Evolutionary conservation across 2,888 invertebrate genomes (phyloP), one percentile per base, ranked within the genome.

Genomic region (Leptodirus hochenwartii): DNA sequence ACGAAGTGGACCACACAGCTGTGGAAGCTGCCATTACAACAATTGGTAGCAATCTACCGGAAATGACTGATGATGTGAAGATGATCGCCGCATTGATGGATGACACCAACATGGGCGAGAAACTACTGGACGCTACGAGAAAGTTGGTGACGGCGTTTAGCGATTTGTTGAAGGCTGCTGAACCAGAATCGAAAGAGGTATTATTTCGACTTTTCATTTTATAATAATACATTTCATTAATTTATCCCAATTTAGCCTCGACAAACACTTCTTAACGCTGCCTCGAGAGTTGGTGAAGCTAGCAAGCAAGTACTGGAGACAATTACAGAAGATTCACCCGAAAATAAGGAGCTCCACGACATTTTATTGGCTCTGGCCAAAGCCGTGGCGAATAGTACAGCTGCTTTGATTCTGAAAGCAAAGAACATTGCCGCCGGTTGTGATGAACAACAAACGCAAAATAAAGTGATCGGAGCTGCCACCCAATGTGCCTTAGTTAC

Each of bases 21-120:
- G 90, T 98, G 1, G 93, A 95, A 1, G 88, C 91, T 0, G 96
- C 96, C 15, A 91, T 98, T 37, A 87, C 88, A 6, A 93, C 95
- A 29, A 98, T 98, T 45, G 88, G 95, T 17, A 84, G 78, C 45
- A 95, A 95, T 50, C 64, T 98, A 41, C 93, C 93, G 0, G 91
- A 95, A 57, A 88, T 98, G 66, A 88, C 93, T 2, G 77, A 78
- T 47, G 95, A 69, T 24, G 87, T 91, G n/a, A 70, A 79, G 41
- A 79, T 93, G 69, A 79, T 99, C 42, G 95, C 96, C 2, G 90
- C 93, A 0, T 64, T 96, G 1, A 81, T 91, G 75, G 88, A 91
- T 29, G 84, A 85, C 45, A 67, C 73, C 6, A 68, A 70, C 32
- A 73, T 72, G 44, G 88, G 90, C 0, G 85, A 85, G 43, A 69